Conservation (phyloP, 2,888 invertebrate genomes). For the Phengaris alcon region DNA sequence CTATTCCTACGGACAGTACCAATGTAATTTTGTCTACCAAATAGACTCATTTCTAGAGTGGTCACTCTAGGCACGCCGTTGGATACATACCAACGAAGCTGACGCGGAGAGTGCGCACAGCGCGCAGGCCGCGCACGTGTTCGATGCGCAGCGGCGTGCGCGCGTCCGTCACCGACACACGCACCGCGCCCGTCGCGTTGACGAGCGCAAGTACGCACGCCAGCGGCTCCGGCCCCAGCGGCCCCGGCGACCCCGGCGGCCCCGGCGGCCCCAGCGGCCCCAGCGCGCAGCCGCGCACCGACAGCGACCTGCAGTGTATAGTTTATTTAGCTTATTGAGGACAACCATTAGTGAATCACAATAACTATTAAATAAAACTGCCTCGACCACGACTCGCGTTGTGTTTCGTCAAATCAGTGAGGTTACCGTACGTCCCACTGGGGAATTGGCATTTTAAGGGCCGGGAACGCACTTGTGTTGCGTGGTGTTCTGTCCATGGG, state of each 20-base stretch:
- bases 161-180: background rate
- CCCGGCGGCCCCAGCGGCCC: background rate
- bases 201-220: background rate
- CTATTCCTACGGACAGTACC: too few relatives aligned
- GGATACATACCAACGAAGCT: background rate
- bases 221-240: background rate
- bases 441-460: too few relatives aligned
- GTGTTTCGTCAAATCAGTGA: too few relatives aligned
- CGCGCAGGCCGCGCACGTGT: background rate
- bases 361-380: too few relatives aligned
- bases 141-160: background rate
- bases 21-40: too few relatives aligned
- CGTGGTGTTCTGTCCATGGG: too few relatives aligned
- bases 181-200: slow-evolving; percentile 1
- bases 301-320: background rate
- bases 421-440: too few relatives aligned
- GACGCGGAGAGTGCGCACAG: background rate
- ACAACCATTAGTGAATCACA: background rate
- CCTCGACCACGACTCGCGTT: too few relatives aligned
- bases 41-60: too few relatives aligned
- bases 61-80: background rate
- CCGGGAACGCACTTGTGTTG: too few relatives aligned
- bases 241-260: too few relatives aligned
- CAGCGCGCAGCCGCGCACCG: background rate
- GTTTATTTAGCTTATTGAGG: background rate